A percentile compares a stretch with the other conserved stretches of the same genome.
Evolutionary conservation across 1,140 invertebrate genomes (phyloP).

Genomic region (Theocolax elegans): DNA sequence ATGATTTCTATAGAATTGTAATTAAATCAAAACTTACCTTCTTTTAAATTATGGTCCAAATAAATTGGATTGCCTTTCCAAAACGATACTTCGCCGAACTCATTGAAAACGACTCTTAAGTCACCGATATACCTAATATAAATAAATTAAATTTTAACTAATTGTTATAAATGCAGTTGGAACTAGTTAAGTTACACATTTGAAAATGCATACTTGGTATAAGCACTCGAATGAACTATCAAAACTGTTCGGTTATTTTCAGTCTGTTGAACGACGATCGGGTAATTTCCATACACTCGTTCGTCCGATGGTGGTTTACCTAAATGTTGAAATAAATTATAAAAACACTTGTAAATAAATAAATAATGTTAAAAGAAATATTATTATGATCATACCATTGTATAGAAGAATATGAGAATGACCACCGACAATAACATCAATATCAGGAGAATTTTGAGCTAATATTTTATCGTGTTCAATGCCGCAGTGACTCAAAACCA

Average conservation of each 20-base stretch:
- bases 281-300: slow-evolving; percentile 72
- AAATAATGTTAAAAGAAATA: background rate
- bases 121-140: slow-evolving; percentile 54
- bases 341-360: background rate
- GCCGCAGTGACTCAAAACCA: slow-evolving; percentile 84
- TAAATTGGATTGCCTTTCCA: slow-evolving; percentile 83
- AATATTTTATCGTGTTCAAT: slow-evolving; percentile 77
- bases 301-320: slow-evolving; percentile 70
- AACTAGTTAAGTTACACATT: background rate
- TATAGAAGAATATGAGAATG: slow-evolving; percentile 87
- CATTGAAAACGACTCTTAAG: slow-evolving; percentile 76
- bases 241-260: slow-evolving; percentile 72
- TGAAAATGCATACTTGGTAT: slow-evolving; percentile 67
- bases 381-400: slow-evolving; percentile 59
- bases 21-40: slow-evolving; percentile 66
- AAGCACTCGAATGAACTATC: slow-evolving; percentile 77
- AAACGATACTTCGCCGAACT: slow-evolving; percentile 74
- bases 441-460: slow-evolving; percentile 72
- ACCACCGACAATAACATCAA: slow-evolving; percentile 88
- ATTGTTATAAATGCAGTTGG: background rate
- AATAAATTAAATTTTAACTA: background rate
- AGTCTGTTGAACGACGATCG: slow-evolving; percentile 72
- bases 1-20: background rate
- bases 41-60: slow-evolving; percentile 71
- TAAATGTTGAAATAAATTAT: slow-evolving; percentile 27